Percentiles rank a stretch among this genome's conserved stretches.
Evolutionary conservation across 1,140 invertebrate species (phyloP).

Genomic region (Drosophila subobscura): DNA sequence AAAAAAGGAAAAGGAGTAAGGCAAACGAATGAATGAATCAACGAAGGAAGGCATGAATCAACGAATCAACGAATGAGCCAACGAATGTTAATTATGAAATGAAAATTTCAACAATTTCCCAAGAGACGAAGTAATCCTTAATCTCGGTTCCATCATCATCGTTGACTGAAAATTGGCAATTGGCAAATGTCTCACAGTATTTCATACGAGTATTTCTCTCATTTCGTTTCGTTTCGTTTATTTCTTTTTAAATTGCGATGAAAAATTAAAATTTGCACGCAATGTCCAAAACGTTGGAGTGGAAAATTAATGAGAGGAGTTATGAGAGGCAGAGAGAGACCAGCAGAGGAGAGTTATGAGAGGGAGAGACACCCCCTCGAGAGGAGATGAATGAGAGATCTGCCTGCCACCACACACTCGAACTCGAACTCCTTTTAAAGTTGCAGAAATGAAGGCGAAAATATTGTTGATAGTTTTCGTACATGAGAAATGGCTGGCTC

Average conservation of each 20-base stretch:
- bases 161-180: constrained; percentile 26
- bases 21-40: constrained; percentile 37
- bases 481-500: constrained; percentile 64
- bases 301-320: constrained; percentile 43
- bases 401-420: too few species aligned
- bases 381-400: too few species aligned
- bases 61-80: constrained; percentile 31
- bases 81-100: constrained; percentile 62
- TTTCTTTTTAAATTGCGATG: constrained; percentile 52
- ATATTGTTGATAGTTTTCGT: constrained; percentile 54
- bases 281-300: constrained; percentile 50
- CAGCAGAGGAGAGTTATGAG: constrained; percentile 6
- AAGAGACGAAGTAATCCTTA: constrained; percentile 47
- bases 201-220: not conserved
- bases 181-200: constrained; percentile 42
- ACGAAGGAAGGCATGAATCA: constrained; percentile 17
- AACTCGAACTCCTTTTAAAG: too few species aligned
- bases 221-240: constrained; percentile 30
- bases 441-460: constrained; percentile 4
- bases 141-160: constrained; percentile 49
- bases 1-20: constrained; percentile 8
- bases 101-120: constrained; percentile 37
- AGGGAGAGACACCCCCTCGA: not conserved
- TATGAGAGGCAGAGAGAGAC: constrained; percentile 45
- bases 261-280: constrained; percentile 78